Conservation (phyloP, 2,797 vertebrate genomes). For the Furcifer pardalis region DNA sequence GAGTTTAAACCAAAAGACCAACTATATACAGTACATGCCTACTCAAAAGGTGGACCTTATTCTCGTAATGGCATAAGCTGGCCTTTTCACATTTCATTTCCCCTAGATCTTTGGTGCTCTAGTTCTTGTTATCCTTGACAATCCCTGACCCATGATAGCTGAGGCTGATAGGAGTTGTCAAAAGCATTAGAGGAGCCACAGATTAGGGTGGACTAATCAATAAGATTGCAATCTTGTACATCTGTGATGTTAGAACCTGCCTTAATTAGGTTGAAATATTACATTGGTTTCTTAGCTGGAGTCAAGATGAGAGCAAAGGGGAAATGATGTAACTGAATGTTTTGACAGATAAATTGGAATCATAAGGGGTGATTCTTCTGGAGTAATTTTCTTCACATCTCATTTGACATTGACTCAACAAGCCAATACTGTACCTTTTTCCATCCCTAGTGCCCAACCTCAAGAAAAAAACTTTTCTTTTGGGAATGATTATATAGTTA, state of each 20-base stretch:
- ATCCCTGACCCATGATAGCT: not conserved
- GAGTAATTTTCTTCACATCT: not conserved
- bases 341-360: too few species aligned
- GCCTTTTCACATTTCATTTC: not conserved
- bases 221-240: not conserved
- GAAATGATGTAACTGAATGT: not conserved
- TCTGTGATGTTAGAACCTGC: not conserved
- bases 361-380: not conserved
- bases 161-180: not conserved
- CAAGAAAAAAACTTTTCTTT: not conserved
- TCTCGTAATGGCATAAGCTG: not conserved
- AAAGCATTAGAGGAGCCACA: not conserved
- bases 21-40: too few species aligned
- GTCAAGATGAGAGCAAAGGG: not conserved
- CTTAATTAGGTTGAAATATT: not conserved
- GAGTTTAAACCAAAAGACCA: too few species aligned
- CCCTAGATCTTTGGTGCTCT: not conserved
- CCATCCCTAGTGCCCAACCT: not conserved
- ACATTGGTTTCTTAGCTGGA: not conserved
- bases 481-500: not conserved
- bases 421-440: not conserved
- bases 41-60: not conserved
- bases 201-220: not conserved
- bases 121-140: not conserved
- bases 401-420: not conserved